Evolutionary conservation across 2,888 invertebrate species (phyloP).

Genomic region (Acrobasis consociella): DNA sequence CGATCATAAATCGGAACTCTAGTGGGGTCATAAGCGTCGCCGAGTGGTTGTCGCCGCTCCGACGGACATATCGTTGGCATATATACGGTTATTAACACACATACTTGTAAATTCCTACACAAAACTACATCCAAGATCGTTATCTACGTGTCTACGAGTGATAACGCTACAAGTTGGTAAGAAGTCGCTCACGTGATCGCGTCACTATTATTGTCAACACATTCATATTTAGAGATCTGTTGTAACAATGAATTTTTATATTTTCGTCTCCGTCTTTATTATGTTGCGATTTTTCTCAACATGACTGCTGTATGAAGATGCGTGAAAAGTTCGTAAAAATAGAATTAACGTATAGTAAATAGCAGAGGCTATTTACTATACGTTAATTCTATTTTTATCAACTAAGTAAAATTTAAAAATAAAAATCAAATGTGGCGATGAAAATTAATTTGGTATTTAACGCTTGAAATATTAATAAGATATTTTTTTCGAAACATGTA

Average conservation of each 20-base stretch:
- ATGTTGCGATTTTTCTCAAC: no score
- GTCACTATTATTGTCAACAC: slow-evolving; percentile 58
- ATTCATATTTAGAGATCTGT: slow-evolving; percentile 44
- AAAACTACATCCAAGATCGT: slow-evolving; percentile 68
- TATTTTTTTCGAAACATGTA: neutral
- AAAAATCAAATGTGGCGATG: no score
- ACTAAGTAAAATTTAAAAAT: no score
- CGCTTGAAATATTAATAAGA: no score
- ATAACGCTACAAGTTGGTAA: slow-evolving; percentile 49
- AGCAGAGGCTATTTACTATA: no score
- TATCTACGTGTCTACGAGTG: slow-evolving; percentile 54
- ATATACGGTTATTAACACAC: slow-evolving; percentile 70
- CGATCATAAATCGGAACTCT: slow-evolving; percentile 68
- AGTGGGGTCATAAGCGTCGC: slow-evolving; percentile 69
- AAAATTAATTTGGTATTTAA: no score
- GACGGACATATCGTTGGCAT: slow-evolving; percentile 62
- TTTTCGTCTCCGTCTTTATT: no score
- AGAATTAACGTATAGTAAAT: no score
- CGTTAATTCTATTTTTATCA: no score
- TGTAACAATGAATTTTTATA: neutral
- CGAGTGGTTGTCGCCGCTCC: slow-evolving; percentile 52
- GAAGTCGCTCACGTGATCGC: slow-evolving; percentile 37
- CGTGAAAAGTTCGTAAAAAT: no score
- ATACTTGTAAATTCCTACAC: slow-evolving; percentile 70
- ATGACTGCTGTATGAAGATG: no score